Evolutionary conservation across 2,113 vertebrate species (phyloP).

Genomic region (Mastomys coucha): DNA sequence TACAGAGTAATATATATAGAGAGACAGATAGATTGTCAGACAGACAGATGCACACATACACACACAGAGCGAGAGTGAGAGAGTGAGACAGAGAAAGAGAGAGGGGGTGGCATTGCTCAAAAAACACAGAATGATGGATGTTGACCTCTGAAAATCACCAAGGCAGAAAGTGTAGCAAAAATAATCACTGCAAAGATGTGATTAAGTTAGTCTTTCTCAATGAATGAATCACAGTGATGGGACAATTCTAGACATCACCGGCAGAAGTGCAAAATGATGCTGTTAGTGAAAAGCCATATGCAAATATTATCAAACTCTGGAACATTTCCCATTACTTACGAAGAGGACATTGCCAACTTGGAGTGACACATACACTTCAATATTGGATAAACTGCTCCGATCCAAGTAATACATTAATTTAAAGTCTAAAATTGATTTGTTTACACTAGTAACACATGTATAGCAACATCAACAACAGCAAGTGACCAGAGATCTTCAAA

Average conservation of each 20-base stretch:
- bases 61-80: not conserved
- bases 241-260: constrained; percentile 78
- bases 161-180: constrained; percentile 83
- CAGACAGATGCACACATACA: no score
- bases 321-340: constrained; percentile 78
- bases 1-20: not conserved
- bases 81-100: not conserved
- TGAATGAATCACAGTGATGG: constrained; percentile 84
- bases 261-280: constrained; percentile 86
- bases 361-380: constrained; percentile 39
- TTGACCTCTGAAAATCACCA: constrained; percentile 86
- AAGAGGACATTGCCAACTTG: constrained; percentile 69
- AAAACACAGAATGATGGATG: constrained; percentile 86
- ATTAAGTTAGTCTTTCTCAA: constrained; percentile 81
- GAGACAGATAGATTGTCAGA: no score
- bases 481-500: not conserved
- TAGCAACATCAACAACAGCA: not conserved
- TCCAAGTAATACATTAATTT: not conserved
- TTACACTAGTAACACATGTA: not conserved
- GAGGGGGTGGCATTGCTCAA: not conserved
- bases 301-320: constrained; percentile 81
- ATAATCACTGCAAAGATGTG: constrained; percentile 77
- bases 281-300: constrained; percentile 86
- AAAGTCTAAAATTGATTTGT: constrained; percentile 20
- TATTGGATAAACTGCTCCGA: not conserved